A percentile compares a stretch with the other conserved stretches of the same genome.
Evolutionary conservation across 2,113 vertebrate genomes (phyloP).

Genomic region (Zosterops borbonicus): DNA sequence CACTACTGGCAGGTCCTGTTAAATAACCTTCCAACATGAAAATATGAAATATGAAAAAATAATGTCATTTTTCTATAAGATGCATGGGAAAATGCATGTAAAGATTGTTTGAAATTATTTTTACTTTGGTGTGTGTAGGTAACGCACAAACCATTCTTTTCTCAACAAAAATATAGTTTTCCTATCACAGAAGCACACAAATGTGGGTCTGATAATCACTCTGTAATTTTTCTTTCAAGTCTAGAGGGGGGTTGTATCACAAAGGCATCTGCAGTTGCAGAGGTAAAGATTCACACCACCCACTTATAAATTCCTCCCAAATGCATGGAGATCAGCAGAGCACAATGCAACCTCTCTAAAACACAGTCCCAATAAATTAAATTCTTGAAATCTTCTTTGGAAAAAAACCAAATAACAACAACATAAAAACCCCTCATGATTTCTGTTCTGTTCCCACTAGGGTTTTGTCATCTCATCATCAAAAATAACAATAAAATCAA

Average conservation of each 20-base stretch:
- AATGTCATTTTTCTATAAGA: background rate
- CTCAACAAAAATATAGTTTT: background rate
- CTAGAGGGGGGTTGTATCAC: background rate
- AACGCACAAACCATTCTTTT: background rate
- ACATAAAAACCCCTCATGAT: background rate
- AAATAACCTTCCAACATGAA: background rate
- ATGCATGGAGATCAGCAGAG: background rate
- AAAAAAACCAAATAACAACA: background rate
- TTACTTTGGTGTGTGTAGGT: background rate
- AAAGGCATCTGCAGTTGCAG: background rate
- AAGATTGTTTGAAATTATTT: background rate
- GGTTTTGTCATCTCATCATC: background rate
- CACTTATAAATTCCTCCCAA: background rate
- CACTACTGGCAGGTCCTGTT: background rate
- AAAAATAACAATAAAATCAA: slow-evolving; percentile 61
- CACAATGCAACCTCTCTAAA: background rate
- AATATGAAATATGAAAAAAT: background rate
- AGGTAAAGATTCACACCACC: background rate
- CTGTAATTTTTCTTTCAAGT: background rate
- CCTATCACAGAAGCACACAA: background rate
- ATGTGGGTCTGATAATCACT: background rate
- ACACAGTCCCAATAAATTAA: background rate
- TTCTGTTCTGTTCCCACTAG: background rate
- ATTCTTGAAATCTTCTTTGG: background rate
- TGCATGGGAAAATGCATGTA: background rate